These are phyloP conservation scores for Onychostoma macrolepis DNA, from an alignment of 2,113 vertebrate species.

Conservation along the genomic window DNA sequence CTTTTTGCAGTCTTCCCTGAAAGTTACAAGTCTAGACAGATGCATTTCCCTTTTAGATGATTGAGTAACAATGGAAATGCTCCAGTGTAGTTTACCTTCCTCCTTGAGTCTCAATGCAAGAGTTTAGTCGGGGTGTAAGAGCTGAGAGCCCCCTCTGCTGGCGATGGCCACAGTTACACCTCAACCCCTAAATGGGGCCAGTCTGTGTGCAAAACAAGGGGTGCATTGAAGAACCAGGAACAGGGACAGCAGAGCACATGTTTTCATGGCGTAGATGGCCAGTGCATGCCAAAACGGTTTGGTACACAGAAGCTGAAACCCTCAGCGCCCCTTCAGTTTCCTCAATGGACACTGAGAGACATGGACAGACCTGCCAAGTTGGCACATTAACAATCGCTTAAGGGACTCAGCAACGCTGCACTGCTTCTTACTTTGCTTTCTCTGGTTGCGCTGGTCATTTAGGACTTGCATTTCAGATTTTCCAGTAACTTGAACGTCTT, in stretches of 20 bases:
- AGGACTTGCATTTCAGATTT: background rate
- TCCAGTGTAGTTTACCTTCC: background rate
- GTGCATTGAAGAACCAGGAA: conserved; percentile 51
- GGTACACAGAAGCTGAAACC: conserved; percentile 47
- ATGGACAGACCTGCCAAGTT: conserved; percentile 55
- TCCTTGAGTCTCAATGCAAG: background rate
- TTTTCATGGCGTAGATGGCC: conserved; percentile 55
- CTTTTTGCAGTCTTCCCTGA: background rate
- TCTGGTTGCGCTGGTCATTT: conserved; percentile 5
- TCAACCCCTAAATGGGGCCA: conserved; percentile 25
- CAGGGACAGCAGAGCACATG: conserved; percentile 47
- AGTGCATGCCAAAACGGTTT: conserved; percentile 38
- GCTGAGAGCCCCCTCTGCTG: conserved; percentile 55
- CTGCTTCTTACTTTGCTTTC: conserved; percentile 30
- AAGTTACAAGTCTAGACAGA: conserved; percentile 12
- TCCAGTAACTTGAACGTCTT: background rate
- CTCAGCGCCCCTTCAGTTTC: conserved; percentile 44
- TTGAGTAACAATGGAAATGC: background rate
- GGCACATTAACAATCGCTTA: conserved; percentile 45
- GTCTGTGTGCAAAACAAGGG: conserved; percentile 56
- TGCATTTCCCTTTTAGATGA: conserved; percentile 18
- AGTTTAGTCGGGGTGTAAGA: conserved; percentile 36
- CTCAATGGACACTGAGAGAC: conserved; percentile 47
- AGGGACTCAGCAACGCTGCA: conserved; percentile 3
- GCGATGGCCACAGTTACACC: background rate